phyloP scores from a whole-genome alignment of 2,888 invertebrate genomes.

The Automeris io region DNA sequence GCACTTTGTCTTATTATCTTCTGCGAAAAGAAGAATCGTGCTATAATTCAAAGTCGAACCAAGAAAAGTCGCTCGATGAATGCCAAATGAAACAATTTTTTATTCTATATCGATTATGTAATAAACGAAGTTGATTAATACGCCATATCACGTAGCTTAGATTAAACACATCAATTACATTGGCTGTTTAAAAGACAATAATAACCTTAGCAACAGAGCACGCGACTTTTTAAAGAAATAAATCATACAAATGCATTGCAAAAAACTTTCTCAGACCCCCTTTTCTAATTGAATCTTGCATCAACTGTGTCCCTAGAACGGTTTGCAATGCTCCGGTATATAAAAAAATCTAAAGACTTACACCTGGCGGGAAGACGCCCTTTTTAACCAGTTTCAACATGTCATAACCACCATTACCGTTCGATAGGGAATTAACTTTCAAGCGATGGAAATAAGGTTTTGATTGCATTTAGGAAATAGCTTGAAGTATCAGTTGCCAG shows the following conservation, averaged over 20 bases:
- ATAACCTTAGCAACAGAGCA: slow-evolving; percentile 54
- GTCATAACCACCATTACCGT: slow-evolving; percentile 36
- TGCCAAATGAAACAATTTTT: slow-evolving; percentile 18
- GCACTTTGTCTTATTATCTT: slow-evolving; percentile 1
- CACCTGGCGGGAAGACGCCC: slow-evolving; percentile 65
- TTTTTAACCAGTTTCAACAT: slow-evolving; percentile 20
- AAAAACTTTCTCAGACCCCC: slow-evolving; percentile 33
- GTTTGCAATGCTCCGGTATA: slow-evolving; percentile 50
- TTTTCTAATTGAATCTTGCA: slow-evolving; percentile 65
- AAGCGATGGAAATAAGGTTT: slow-evolving; percentile 55
- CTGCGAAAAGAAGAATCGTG: slow-evolving; percentile 4
- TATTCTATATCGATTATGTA: slow-evolving; percentile 26
- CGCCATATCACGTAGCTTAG: slow-evolving; percentile 21
- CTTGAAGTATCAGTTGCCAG: slow-evolving; percentile 33
- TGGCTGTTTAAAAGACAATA: slow-evolving; percentile 28
- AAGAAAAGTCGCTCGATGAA: slow-evolving; percentile 19
- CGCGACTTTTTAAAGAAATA: slow-evolving; percentile 6
- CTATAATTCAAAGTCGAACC: slow-evolving; percentile 19
- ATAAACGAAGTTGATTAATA: slow-evolving; percentile 24
- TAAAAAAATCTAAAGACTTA: slow-evolving; percentile 40
- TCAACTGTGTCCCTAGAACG: slow-evolving; percentile 56
- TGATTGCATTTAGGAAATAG: slow-evolving; percentile 47
- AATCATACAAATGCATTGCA: not conserved
- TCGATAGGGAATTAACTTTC: slow-evolving; percentile 52
- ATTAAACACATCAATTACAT: slow-evolving; percentile 12